A percentile compares a stretch with the other conserved stretches of the same genome.
Conservation (phyloP, 2,888 invertebrate genomes). For the Matsumyia berberina region DNA sequence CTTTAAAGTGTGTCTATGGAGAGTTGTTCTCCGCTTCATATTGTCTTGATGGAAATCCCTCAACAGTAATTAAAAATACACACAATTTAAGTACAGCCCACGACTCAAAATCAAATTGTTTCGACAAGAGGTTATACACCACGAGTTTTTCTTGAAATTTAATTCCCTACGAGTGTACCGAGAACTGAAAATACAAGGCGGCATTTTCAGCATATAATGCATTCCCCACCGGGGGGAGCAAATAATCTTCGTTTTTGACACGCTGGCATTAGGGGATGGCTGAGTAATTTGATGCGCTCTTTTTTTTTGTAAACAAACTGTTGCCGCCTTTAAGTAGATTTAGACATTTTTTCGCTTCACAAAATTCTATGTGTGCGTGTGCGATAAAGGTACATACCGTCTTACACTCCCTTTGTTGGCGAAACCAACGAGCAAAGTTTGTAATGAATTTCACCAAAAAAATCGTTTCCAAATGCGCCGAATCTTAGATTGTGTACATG, state of each 20-base stretch:
- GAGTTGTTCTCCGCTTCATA: neutral
- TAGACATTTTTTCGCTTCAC: conserved; percentile 6
- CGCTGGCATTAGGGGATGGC: conserved; percentile 18
- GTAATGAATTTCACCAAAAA: conserved; percentile 27
- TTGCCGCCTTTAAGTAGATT: conserved; percentile 57
- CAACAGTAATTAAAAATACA: neutral
- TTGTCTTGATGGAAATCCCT: neutral
- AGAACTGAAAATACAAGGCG: conserved; percentile 18
- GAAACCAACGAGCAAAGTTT: no score
- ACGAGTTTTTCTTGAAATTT: neutral
- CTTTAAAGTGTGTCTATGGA: neutral
- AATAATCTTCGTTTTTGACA: conserved; percentile 24
- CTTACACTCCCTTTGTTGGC: conserved; percentile 11
- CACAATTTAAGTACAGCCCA: conserved; percentile 3
- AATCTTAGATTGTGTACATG: conserved; percentile 34
- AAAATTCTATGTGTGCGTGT: neutral
- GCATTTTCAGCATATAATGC: conserved; percentile 8
- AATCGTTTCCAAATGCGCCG: conserved; percentile 48
- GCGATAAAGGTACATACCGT: conserved; percentile 14
- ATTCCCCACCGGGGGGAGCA: neutral
- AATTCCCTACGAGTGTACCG: conserved; percentile 11
- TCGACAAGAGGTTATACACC: neutral
- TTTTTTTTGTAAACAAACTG: conserved; percentile 62
- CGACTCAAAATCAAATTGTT: conserved; percentile 7
- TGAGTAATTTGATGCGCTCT: conserved; percentile 28